phyloP scores from a whole-genome alignment of 2,797 vertebrate species.

The Hydrophis major region DNA sequence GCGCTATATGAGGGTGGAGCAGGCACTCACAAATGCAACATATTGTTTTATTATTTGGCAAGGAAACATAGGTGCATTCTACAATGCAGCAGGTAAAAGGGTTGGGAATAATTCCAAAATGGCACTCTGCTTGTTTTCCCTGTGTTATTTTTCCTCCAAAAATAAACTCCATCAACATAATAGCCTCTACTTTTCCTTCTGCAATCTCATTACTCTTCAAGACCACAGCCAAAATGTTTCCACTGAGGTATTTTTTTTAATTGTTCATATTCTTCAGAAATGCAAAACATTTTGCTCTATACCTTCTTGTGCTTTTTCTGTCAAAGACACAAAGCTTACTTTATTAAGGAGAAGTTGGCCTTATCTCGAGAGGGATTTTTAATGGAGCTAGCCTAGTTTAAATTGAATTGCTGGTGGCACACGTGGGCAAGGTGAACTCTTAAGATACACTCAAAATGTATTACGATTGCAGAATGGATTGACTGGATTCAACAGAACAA shows the following conservation, averaged over 20 bases:
- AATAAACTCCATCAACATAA: neutral
- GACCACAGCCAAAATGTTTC: neutral
- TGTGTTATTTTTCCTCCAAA: neutral
- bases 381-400: neutral
- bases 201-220: neutral
- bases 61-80: neutral
- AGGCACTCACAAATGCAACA: neutral
- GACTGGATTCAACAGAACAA: neutral
- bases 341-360: neutral
- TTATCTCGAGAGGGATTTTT: neutral
- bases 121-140: neutral
- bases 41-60: neutral
- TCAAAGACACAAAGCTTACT: neutral
- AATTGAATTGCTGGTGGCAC: neutral
- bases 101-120: neutral
- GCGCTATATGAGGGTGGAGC: neutral
- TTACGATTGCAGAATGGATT: neutral
- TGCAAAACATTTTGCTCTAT: conserved; percentile 2
- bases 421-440: neutral
- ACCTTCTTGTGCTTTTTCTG: neutral
- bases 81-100: neutral
- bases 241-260: neutral
- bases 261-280: neutral
- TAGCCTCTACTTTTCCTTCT: neutral
- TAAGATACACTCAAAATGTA: neutral